Conservation (phyloP, 2,113 vertebrate species). For the Takifugu flavidus region DNA sequence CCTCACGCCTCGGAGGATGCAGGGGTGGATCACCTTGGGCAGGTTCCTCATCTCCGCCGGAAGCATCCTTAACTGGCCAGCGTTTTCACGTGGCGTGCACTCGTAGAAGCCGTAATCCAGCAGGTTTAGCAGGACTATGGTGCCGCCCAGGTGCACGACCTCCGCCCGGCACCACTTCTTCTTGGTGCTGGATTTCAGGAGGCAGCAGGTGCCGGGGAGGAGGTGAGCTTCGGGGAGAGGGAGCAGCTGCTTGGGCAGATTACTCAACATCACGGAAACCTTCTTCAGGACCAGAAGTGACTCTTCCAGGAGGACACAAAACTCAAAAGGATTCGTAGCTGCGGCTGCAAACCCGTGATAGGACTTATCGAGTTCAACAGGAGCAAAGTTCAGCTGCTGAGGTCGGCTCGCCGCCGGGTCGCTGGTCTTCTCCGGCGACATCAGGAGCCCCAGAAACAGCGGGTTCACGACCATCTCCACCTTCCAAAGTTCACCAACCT, state of each 20-base stretch:
- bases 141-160: conserved; percentile 64
- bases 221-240: conserved; percentile 67
- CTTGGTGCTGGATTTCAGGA: conserved; percentile 69
- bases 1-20: conserved; percentile 71
- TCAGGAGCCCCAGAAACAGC: conserved; percentile 41
- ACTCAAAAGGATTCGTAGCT: conserved; percentile 78
- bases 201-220: conserved; percentile 72
- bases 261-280: conserved; percentile 71
- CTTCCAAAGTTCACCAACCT: conserved; percentile 67
- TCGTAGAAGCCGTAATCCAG: conserved; percentile 80
- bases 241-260: conserved; percentile 65
- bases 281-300: conserved; percentile 66
- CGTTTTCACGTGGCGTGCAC: conserved; percentile 59
- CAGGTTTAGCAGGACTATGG: conserved; percentile 63
- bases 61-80: conserved; percentile 71
- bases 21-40: conserved; percentile 76
- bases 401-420: not conserved
- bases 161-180: conserved; percentile 82
- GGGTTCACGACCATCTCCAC: conserved; percentile 73
- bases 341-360: conserved; percentile 73
- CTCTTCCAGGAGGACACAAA: conserved; percentile 78
- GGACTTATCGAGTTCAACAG: conserved; percentile 52
- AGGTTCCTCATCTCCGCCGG: conserved; percentile 67
- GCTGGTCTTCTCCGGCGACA: not conserved
- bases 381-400: conserved; percentile 49